A percentile compares a stretch with the other conserved stretches of the same genome.
These are phyloP conservation scores for Ochotona princeps DNA, from an alignment of 2,113 vertebrate species.

Conservation along the genomic window DNA sequence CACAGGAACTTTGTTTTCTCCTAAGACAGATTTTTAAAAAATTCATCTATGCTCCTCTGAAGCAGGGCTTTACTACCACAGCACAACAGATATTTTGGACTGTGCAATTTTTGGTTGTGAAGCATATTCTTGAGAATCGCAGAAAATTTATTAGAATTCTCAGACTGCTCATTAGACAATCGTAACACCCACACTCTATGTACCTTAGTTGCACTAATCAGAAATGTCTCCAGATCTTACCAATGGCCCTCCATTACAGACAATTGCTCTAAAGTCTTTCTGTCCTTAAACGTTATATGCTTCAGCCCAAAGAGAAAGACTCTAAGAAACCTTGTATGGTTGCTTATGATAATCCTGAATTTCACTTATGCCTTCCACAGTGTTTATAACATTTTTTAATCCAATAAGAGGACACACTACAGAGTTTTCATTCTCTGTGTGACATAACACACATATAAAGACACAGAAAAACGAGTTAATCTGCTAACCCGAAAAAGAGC, in stretches of 20 bases:
- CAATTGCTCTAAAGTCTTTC: neutral
- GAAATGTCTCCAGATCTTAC: neutral
- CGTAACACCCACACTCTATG: neutral
- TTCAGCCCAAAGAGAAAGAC: neutral
- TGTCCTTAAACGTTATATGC: neutral
- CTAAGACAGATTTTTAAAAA: neutral
- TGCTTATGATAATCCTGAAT: slow-evolving; percentile 21
- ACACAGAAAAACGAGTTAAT: neutral
- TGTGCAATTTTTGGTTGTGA: neutral
- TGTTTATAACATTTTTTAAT: neutral
- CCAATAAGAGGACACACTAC: neutral
- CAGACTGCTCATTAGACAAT: neutral
- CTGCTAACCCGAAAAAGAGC: neutral
- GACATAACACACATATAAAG: neutral
- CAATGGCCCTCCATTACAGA: neutral
- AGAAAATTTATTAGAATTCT: neutral
- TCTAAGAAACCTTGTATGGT: neutral
- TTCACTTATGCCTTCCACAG: neutral
- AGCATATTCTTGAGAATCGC: neutral
- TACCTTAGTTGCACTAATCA: neutral
- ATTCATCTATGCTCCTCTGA: neutral
- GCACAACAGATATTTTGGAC: neutral
- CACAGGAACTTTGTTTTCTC: neutral
- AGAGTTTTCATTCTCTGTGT: neutral
- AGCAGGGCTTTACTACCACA: neutral